phyloP scores from a whole-genome alignment of 2,113 vertebrate genomes.

The Rattus rattus region DNA sequence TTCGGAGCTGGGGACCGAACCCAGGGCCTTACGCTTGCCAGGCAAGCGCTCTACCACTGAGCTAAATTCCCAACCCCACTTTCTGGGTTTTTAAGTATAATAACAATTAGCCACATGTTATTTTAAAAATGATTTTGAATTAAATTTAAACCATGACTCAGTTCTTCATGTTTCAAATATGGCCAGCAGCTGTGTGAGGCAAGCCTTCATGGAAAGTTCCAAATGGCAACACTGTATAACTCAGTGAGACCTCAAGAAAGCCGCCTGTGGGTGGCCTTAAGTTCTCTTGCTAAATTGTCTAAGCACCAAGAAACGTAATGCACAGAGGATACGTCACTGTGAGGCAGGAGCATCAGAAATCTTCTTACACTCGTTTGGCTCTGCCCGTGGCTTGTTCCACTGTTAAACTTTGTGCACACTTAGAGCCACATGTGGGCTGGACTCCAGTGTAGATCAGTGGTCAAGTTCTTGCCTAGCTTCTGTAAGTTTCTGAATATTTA shows the following conservation, averaged over 20 bases:
- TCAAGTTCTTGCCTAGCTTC: neutral
- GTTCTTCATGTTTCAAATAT: neutral
- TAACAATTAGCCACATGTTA: neutral
- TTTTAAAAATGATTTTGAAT: constrained; percentile 46
- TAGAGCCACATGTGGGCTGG: neutral
- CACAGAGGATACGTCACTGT: neutral
- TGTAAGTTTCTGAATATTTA: neutral
- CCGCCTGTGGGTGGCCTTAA: neutral
- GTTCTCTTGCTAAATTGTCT: neutral
- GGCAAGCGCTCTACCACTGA: too few relatives aligned
- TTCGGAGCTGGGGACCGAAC: too few relatives aligned
- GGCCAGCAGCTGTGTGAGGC: neutral
- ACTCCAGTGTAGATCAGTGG: neutral
- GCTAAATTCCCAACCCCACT: too few relatives aligned
- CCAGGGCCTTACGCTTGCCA: too few relatives aligned
- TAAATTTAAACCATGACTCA: neutral
- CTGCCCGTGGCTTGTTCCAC: neutral
- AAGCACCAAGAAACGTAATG: neutral
- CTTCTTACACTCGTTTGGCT: constrained; percentile 8
- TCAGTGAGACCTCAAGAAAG: neutral
- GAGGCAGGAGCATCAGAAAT: neutral
- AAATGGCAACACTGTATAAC: neutral
- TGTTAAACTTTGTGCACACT: neutral
- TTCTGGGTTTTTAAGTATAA: neutral
- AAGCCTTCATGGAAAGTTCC: neutral